Percentiles rank a stretch among this genome's conserved stretches.
These are phyloP conservation scores for Mythimna ferrago DNA, from an alignment of 2,888 invertebrate genomes.

Conservation along the genomic window DNA sequence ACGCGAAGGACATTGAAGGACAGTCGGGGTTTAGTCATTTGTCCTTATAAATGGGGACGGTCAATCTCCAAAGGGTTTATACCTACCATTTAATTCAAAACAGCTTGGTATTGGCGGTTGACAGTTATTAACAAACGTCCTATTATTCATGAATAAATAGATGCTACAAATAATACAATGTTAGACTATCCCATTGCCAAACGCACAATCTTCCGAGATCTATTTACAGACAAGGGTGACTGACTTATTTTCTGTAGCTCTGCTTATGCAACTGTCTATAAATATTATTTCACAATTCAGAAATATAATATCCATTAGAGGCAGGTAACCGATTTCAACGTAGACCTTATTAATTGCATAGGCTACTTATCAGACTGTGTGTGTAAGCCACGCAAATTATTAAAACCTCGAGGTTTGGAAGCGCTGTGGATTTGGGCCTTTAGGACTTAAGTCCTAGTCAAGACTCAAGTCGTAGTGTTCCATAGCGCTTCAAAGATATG, in stretches of 20 bases:
- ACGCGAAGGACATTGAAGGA: not conserved
- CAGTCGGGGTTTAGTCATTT: not conserved
- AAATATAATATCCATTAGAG: constrained; percentile 17
- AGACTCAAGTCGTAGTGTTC: too few species aligned
- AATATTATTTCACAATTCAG: constrained; percentile 5
- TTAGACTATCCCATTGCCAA: constrained; percentile 29
- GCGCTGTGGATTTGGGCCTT: too few species aligned
- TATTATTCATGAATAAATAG: constrained; percentile 22
- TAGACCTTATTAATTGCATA: not conserved
- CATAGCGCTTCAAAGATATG: too few species aligned
- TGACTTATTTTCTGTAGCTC: constrained; percentile 39
- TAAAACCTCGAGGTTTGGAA: constrained; percentile 24
- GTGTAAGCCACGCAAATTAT: constrained; percentile 41
- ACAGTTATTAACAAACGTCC: constrained; percentile 5
- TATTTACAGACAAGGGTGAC: constrained; percentile 41
- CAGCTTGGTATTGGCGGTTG: not conserved
- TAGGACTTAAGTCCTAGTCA: too few species aligned
- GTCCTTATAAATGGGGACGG: not conserved
- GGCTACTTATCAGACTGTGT: not conserved
- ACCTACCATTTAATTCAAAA: constrained; percentile 4
- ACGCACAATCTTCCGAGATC: constrained; percentile 24
- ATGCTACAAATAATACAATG: constrained; percentile 23
- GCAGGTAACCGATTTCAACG: not conserved
- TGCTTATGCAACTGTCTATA: constrained; percentile 24
- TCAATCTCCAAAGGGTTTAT: not conserved